Conservation (phyloP, 1,140 invertebrate species). For the Pinna nobilis region DNA sequence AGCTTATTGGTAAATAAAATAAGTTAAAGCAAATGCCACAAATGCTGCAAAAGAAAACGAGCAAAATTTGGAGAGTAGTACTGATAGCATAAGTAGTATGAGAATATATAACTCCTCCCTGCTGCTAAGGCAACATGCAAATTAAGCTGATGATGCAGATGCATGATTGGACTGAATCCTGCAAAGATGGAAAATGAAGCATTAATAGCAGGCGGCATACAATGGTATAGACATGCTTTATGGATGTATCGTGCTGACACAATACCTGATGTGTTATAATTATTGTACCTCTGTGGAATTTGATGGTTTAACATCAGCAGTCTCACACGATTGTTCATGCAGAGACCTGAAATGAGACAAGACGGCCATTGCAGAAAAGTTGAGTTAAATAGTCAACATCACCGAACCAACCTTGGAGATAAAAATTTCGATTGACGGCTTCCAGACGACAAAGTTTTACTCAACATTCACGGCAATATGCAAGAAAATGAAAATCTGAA, state of each 20-base stretch:
- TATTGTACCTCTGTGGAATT: conserved; percentile 63
- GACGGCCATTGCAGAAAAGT: no score
- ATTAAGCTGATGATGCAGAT: conserved; percentile 32
- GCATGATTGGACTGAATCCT: conserved; percentile 21
- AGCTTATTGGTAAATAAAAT: no score
- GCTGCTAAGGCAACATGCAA: conserved; percentile 40
- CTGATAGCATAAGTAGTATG: no score
- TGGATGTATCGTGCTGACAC: conserved; percentile 16
- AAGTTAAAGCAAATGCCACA: no score
- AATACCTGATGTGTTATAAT: conserved; percentile 20
- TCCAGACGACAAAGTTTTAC: no score
- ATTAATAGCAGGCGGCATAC: conserved; percentile 47
- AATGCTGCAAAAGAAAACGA: no score
- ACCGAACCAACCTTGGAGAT: no score
- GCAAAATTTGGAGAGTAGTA: no score
- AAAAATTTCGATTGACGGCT: no score
- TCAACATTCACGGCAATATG: no score
- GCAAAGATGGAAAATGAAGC: conserved; percentile 41
- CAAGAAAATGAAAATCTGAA: no score
- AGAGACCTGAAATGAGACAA: conserved; percentile 64
- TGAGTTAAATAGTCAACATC: no score
- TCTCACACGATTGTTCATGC: conserved; percentile 66
- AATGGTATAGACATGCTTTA: conserved; percentile 39
- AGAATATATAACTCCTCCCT: conserved; percentile 20
- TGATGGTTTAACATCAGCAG: conserved; percentile 66